Evolutionary conservation across 1,140 invertebrate species (phyloP), one percentile per base, ranked within the genome.

Genomic region (Hyles vespertilio): DNA sequence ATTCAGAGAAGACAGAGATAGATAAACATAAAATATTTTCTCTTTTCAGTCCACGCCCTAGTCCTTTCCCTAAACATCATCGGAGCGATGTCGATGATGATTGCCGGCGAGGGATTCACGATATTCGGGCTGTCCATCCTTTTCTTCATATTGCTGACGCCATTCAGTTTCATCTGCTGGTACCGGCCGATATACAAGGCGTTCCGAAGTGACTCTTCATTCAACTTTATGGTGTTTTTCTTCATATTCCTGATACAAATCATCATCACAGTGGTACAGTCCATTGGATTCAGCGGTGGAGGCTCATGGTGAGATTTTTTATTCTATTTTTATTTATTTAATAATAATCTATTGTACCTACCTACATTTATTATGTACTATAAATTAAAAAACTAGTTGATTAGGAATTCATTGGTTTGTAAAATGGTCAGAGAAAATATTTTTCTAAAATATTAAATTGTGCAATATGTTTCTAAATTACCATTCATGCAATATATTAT

Each of bases 181-280:
- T 93, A 93, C 77, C 89, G 92, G 61, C 92, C 92, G 6, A 92
- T 93, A 55, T 93, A 93, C 77, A 93, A 93, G 87, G 93, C 92
- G 43, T 95, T 91, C 89, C 94, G 97, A 69, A 96, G 94, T 78
- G 98, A 99, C 90, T 99, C 97, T 74, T 99, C 98, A 2, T 98
- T 99, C 91, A 99, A 99, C 89, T 99, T 99, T 85, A 99, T 99
- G 96, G 96, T 99, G 33, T 99, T 99, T 91, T 99, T 99, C 92
- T 98, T 99, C 80, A 95, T 99, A 65, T 99, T 99, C 89, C 98
- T 99, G 91, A 97, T 98, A 90, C 98, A 99, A 94, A 95, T 98
- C 72, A 91, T 98, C 52, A 94, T 98, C 53, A 95, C 95, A 47
- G 81, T 96, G 51, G 92, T 99, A 47, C 96, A 98, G 90, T 91